Conservation (phyloP, 2,113 vertebrate genomes). For the Mesitornis unicolor region DNA sequence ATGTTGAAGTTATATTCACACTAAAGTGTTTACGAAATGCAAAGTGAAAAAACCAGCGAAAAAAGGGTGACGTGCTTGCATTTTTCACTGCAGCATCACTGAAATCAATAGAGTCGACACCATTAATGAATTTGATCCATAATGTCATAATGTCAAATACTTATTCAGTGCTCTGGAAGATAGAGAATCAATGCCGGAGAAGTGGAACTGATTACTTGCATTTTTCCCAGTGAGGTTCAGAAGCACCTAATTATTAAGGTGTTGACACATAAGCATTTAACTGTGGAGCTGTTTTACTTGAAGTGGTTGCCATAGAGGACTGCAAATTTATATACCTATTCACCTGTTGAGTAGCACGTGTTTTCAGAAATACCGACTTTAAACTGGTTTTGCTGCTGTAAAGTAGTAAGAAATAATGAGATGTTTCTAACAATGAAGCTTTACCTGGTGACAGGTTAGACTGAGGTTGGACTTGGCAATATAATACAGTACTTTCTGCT, state of each 20-base stretch:
- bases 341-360: background rate
- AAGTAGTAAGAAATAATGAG: background rate
- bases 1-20: background rate
- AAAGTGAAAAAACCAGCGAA: background rate
- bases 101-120: slow-evolving; percentile 18
- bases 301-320: background rate
- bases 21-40: background rate
- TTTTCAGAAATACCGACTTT: background rate
- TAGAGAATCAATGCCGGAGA: background rate
- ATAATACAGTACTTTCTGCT: background rate
- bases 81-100: background rate
- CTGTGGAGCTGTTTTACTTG: background rate
- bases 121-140: slow-evolving; percentile 30
- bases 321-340: background rate
- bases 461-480: background rate
- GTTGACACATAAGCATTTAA: background rate
- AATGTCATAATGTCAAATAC: slow-evolving; percentile 18
- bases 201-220: background rate
- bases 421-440: background rate
- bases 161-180: slow-evolving; percentile 9
- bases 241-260: background rate
- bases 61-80: rapidly evolving
- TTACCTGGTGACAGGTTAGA: background rate
- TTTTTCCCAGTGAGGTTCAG: slow-evolving; percentile 9
- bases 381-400: background rate